These are phyloP conservation scores for Drosophila conformis DNA, from an alignment of 2,888 invertebrate genomes.

Conservation along the genomic window DNA sequence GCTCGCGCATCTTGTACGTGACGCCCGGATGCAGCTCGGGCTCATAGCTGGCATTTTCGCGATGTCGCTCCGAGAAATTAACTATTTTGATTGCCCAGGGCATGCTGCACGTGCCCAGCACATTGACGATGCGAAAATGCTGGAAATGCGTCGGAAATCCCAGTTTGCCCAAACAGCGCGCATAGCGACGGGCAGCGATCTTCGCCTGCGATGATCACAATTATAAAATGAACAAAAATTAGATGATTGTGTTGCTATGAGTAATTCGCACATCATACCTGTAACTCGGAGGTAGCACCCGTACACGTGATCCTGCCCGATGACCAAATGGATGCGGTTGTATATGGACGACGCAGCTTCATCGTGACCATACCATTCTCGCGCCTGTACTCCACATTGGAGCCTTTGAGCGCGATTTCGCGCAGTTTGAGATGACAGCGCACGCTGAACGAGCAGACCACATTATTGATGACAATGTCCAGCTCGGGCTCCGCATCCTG, in stretches of 20 bases:
- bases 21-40: conserved; percentile 99
- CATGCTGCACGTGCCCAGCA: conserved; percentile 98
- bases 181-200: conserved; percentile 83
- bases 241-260: neutral
- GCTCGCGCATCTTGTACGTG: conserved; percentile 95
- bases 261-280: neutral
- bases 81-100: conserved; percentile 98
- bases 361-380: conserved; percentile 99
- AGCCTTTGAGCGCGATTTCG: conserved; percentile 95
- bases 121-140: conserved; percentile 98
- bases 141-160: conserved; percentile 96
- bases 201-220: conserved; percentile 86
- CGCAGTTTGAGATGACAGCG: conserved; percentile 98
- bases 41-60: conserved; percentile 96
- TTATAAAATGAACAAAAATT: neutral
- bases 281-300: conserved; percentile 63
- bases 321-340: conserved; percentile 99
- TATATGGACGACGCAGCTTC: conserved; percentile 97
- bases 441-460: conserved; percentile 89
- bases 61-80: conserved; percentile 94
- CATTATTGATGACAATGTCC: conserved; percentile 98
- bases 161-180: conserved; percentile 92
- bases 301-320: conserved; percentile 94
- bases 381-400: conserved; percentile 97
- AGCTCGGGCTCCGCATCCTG: conserved; percentile 90